These are phyloP conservation scores for Hemaris fuciformis DNA, from an alignment of 2,888 invertebrate genomes.

Conservation along the genomic window DNA sequence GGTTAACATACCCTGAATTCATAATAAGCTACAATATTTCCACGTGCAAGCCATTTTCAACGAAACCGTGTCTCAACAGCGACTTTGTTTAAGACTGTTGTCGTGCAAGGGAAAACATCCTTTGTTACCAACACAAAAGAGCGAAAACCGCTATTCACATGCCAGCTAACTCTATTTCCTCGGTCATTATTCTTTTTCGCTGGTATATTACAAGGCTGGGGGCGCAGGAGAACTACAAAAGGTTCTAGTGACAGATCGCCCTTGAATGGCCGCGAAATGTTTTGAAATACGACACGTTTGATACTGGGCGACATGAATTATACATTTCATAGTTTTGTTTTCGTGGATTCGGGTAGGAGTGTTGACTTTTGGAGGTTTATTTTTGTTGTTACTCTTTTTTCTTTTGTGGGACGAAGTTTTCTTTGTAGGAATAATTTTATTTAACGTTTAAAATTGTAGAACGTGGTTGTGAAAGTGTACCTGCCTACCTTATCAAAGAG, in stretches of 20 bases:
- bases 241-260: conserved; percentile 48
- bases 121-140: conserved; percentile 29
- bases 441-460: too few species aligned
- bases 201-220: conserved; percentile 42
- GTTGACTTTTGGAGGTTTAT: background rate
- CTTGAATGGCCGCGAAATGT: conserved; percentile 35
- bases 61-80: conserved; percentile 38
- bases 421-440: too few species aligned
- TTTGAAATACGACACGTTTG: conserved; percentile 25
- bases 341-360: background rate
- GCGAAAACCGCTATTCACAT: conserved; percentile 27
- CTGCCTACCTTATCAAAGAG: too few species aligned
- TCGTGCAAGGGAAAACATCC: conserved; percentile 29
- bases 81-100: conserved; percentile 41
- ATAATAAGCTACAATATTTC: conserved; percentile 29
- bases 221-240: conserved; percentile 43
- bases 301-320: conserved; percentile 12
- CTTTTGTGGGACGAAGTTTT: too few species aligned
- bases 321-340: background rate
- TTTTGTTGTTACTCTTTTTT: background rate
- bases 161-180: conserved; percentile 48
- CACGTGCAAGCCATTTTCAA: conserved; percentile 32
- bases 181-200: conserved; percentile 56
- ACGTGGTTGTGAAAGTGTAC: too few species aligned
- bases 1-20: conserved; percentile 21